Evolutionary conservation across 2,888 invertebrate species (phyloP).

Genomic region (Scaeva pyrastri): DNA sequence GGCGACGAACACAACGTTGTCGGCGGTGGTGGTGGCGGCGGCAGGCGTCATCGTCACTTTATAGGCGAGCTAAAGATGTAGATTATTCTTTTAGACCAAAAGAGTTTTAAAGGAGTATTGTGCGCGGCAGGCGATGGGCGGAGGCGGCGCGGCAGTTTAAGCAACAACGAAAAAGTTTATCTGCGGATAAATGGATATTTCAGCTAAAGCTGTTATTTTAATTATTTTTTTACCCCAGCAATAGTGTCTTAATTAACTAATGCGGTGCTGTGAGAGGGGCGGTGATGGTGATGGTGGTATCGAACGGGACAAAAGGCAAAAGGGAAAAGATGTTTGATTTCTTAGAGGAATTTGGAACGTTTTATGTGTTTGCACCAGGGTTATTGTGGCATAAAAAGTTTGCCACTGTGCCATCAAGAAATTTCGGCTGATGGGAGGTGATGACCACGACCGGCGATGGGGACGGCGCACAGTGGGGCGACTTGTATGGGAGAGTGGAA

Average conservation of each 20-base stretch:
- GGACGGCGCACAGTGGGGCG: no score
- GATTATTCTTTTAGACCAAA: not conserved
- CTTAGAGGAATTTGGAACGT: conserved; percentile 26
- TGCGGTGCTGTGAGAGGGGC: no score
- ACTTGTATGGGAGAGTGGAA: no score
- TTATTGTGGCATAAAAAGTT: conserved; percentile 44
- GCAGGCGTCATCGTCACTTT: not conserved
- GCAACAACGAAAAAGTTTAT: conserved; percentile 67
- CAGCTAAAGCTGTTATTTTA: conserved; percentile 76
- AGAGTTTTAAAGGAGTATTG: not conserved
- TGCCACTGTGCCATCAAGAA: no score
- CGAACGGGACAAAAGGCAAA: not conserved
- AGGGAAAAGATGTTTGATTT: not conserved
- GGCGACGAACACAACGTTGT: no score
- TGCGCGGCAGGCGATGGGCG: not conserved
- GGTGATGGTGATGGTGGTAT: no score
- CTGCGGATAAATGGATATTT: conserved; percentile 75
- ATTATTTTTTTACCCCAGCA: conserved; percentile 73
- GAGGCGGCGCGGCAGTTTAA: no score
- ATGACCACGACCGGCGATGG: no score
- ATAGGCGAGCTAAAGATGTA: not conserved
- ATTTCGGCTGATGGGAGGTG: no score
- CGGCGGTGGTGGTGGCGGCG: not conserved
- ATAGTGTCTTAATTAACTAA: conserved; percentile 76
- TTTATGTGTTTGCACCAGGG: conserved; percentile 22